Evolutionary conservation across 2,888 invertebrate genomes (phyloP).

Genomic region (Matsumyia berberina): DNA sequence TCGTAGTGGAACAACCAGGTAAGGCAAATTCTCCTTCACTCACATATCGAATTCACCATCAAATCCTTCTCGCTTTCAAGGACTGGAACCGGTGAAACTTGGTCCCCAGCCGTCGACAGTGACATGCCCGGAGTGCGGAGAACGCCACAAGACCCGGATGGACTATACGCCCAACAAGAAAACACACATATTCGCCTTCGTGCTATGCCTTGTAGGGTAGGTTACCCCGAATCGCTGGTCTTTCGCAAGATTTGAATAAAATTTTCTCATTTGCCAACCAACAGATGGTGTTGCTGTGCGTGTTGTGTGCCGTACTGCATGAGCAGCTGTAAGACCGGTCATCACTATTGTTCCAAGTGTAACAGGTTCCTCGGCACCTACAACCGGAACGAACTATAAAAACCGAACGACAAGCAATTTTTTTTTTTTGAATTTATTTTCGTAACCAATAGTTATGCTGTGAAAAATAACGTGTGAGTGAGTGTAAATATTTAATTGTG

Average conservation of each 20-base stretch:
- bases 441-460: slow-evolving; percentile 40
- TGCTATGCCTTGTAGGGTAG: slow-evolving; percentile 82
- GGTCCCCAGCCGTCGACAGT: slow-evolving; percentile 82
- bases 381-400: slow-evolving; percentile 77
- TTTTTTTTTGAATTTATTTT: slow-evolving; percentile 30
- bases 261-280: slow-evolving; percentile 25
- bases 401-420: neutral
- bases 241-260: neutral
- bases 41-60: neutral
- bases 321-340: slow-evolving; percentile 83
- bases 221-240: neutral
- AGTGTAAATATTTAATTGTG: slow-evolving; percentile 49
- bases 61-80: slow-evolving; percentile 22
- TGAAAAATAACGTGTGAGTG: slow-evolving; percentile 43
- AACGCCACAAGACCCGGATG: slow-evolving; percentile 81
- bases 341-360: slow-evolving; percentile 82
- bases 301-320: slow-evolving; percentile 83
- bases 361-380: slow-evolving; percentile 82
- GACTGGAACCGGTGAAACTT: slow-evolving; percentile 76
- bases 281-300: slow-evolving; percentile 83
- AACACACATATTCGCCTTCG: slow-evolving; percentile 81
- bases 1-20: slow-evolving; percentile 78
- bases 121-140: slow-evolving; percentile 81
- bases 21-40: slow-evolving; percentile 44
- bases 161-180: slow-evolving; percentile 81